Evolutionary conservation across 92 coral and sea anemone species (phyloP), one percentile per base, ranked within the genome.

Genomic region (Epizoanthus illoricatus): DNA sequence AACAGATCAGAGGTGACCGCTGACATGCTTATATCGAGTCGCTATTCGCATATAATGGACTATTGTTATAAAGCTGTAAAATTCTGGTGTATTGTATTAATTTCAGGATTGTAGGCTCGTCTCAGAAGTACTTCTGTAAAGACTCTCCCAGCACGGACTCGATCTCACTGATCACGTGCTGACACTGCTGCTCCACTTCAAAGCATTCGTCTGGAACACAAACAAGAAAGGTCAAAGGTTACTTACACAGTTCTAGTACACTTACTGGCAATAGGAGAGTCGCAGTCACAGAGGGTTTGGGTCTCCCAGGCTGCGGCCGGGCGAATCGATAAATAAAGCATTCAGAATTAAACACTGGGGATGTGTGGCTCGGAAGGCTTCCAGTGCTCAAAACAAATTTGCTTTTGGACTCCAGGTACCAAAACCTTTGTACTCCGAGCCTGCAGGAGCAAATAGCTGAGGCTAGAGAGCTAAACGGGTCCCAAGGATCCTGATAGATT

Each of bases 171-270:
- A 94, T 92, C 21, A 96, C 92, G 72, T 96, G 98, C 71, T 96
- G 99, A 69, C 99, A 96, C 61, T 94, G 95, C 69, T 96, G 93
- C 70, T 96, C 99, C 28, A 96, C 99, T 63, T 96, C 98, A 65
- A 94, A 90, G 24, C 97, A 96, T 60, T 96, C 99, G 61, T 96
- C 99, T 96, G 89, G 9, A 86, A 71, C 19, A 19, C 72, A 19
- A 78, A 61, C 7, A 69, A 18, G 13, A 69, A 13, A 24, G 52
- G 45, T 17, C 1, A 61, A 67, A 41, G 55, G 40, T 66, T 15
- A 52, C 36, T 20, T 56, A 80, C 7, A 39, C 36, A 28, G 36
- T 28, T 28, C 36, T 28, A 28, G 36, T 17, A 21, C 5, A 65
- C 59, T 42, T 56, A 18, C 36, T 39, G 21, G 19, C 41, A 63